Evolutionary conservation across 2,888 invertebrate genomes (phyloP).

Genomic region (Cerastoderma edule): DNA sequence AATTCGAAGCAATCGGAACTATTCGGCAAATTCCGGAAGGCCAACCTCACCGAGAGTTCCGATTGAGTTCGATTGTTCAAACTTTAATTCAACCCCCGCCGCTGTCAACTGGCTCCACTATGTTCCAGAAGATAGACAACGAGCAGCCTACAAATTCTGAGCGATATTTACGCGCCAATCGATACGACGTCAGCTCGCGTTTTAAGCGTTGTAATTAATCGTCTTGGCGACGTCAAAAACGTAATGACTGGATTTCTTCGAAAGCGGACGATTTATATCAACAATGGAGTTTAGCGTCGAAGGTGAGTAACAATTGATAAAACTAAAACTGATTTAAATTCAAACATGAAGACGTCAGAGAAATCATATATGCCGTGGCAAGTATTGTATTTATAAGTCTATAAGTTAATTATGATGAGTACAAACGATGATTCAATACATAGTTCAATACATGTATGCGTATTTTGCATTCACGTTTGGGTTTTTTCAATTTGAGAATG

Average conservation of each 20-base stretch:
- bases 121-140: background rate
- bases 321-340: background rate
- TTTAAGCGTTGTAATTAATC: slow-evolving; percentile 7
- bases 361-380: background rate
- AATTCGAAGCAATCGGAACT: too few species aligned
- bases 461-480: too few species aligned
- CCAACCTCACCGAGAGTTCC: too few species aligned
- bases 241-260: background rate
- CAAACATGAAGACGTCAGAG: background rate
- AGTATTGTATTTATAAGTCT: background rate
- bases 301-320: background rate
- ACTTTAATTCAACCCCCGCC: background rate
- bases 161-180: slow-evolving; percentile 8
- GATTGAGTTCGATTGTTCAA: background rate
- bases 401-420: background rate
- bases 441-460: too few species aligned
- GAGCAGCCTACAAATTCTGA: too few species aligned
- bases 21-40: too few species aligned
- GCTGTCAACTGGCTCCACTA: background rate
- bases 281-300: slow-evolving; percentile 8
- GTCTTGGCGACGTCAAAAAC: slow-evolving; percentile 3
- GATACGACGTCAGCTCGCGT: background rate
- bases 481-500: too few species aligned
- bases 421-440: background rate
- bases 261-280: background rate